These are phyloP conservation scores for Apistogramma diplotaenia DNA, from an alignment of 2,113 vertebrate species.

Conservation along the genomic window DNA sequence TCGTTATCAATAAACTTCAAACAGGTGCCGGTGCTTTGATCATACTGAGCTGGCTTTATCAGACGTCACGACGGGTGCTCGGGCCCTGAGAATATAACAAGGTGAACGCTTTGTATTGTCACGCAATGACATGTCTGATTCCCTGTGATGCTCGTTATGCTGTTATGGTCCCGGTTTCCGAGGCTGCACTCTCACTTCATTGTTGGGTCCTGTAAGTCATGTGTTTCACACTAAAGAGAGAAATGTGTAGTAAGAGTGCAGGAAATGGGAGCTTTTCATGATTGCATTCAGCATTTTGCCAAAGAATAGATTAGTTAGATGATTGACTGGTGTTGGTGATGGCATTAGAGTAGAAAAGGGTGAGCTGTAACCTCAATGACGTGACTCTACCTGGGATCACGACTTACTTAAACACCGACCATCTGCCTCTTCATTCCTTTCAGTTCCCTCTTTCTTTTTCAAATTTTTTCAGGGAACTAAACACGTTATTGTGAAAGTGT, in stretches of 20 bases:
- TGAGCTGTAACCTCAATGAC: background rate
- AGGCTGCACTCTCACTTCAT: background rate
- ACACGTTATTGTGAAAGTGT: accelerated
- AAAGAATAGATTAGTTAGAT: background rate
- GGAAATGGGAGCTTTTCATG: background rate
- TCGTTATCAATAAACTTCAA: background rate
- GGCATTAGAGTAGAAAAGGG: slow-evolving; percentile 45
- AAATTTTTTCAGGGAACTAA: accelerated
- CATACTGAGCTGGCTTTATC: background rate
- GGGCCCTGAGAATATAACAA: background rate
- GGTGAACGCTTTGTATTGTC: background rate
- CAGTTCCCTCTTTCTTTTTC: background rate
- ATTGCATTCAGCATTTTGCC: background rate
- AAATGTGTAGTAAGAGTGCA: background rate
- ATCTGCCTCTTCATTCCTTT: slow-evolving; percentile 31
- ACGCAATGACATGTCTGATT: background rate
- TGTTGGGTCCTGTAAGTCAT: background rate
- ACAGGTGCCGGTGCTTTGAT: background rate
- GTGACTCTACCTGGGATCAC: slow-evolving; percentile 56
- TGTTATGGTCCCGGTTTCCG: background rate
- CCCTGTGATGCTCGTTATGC: background rate
- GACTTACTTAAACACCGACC: slow-evolving; percentile 53
- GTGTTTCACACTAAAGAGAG: no score
- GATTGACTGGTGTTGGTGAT: background rate
- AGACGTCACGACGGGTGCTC: background rate